Evolutionary conservation across 2,888 invertebrate species (phyloP).

Genomic region (Eilema griseolum): DNA sequence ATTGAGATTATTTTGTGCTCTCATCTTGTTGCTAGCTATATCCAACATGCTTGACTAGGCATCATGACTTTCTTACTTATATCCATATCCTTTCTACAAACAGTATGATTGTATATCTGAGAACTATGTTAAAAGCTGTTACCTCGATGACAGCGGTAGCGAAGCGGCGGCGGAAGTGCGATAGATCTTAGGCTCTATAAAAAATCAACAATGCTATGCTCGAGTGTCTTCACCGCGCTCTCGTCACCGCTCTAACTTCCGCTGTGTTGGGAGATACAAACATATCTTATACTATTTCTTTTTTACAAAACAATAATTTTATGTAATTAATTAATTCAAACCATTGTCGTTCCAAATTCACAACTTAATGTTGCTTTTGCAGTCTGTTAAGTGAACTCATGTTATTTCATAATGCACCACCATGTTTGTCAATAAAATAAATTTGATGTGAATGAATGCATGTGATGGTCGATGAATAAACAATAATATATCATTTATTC

Average conservation of each 20-base stretch:
- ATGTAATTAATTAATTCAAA: background rate
- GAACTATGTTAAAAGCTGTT: background rate
- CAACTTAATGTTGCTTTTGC: background rate
- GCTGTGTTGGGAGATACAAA: background rate
- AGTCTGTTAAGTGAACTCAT: too few relatives aligned
- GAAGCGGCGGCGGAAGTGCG: background rate
- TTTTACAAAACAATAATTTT: slow-evolving; percentile 13
- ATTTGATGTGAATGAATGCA: too few relatives aligned
- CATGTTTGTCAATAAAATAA: too few relatives aligned
- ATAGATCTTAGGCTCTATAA: background rate
- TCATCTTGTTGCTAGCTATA: slow-evolving; percentile 2
- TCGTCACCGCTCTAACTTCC: background rate
- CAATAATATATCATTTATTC: too few relatives aligned
- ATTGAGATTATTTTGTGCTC: background rate
- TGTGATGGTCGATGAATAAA: too few relatives aligned
- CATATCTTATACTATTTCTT: background rate
- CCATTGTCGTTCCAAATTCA: background rate
- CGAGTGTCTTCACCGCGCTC: background rate
- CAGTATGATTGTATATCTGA: background rate
- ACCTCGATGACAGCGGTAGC: background rate
- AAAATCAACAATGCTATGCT: background rate
- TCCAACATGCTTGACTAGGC: background rate
- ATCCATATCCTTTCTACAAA: background rate
- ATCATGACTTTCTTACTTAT: background rate
- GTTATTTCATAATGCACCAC: too few relatives aligned